These are phyloP conservation scores for Ammospiza caudacuta DNA, from an alignment of 2,113 vertebrate species.

Conservation along the genomic window DNA sequence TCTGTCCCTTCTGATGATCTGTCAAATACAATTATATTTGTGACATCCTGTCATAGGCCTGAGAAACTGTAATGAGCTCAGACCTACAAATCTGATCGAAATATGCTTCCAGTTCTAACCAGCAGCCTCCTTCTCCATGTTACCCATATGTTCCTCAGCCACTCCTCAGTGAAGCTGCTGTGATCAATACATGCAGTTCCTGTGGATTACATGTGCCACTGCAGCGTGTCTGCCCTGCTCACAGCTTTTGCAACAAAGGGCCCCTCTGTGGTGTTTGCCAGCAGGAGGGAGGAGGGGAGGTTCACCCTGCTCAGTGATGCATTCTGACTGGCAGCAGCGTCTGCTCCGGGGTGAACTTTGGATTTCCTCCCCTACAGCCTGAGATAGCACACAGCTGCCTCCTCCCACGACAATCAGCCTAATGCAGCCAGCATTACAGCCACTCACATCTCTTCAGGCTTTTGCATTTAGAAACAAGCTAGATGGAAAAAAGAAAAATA, in stretches of 20 bases:
- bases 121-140: not conserved
- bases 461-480: not conserved
- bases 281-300: constrained; percentile 12
- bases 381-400: not conserved
- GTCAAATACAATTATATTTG: constrained; percentile 39
- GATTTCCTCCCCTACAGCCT: not conserved
- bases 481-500: not conserved
- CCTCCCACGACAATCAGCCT: not conserved
- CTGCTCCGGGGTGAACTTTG: not conserved
- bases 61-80: constrained; percentile 1
- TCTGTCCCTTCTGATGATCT: not conserved
- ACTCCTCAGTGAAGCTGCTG: not conserved
- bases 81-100: not conserved
- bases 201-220: not conserved
- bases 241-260: constrained; percentile 21
- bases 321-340: not conserved
- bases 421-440: not conserved
- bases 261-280: not conserved
- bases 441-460: not conserved
- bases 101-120: not conserved
- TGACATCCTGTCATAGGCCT: not conserved
- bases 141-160: not conserved
- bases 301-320: not conserved
- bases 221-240: constrained; percentile 1
- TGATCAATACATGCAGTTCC: constrained; percentile 11